These are phyloP conservation scores for Pantherophis vulpinus DNA, from an alignment of 2,797 vertebrate species.

Conservation along the genomic window DNA sequence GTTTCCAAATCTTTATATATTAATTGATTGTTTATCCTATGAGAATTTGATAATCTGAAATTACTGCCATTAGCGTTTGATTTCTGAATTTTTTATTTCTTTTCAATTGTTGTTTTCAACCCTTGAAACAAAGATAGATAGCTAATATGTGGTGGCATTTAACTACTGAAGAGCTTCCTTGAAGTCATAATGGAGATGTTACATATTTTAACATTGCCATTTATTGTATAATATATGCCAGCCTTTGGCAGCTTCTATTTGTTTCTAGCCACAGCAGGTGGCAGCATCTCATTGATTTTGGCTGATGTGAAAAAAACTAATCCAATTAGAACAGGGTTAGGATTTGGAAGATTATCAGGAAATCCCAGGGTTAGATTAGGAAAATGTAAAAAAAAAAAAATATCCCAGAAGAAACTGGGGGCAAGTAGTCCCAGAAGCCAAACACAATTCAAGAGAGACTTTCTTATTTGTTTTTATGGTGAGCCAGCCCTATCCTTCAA, in stretches of 20 bases:
- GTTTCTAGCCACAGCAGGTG: neutral
- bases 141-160: neutral
- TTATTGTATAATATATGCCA: neutral
- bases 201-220: neutral
- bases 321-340: neutral
- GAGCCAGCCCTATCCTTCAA: neutral
- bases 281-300: neutral
- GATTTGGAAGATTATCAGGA: neutral
- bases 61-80: neutral
- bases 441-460: neutral
- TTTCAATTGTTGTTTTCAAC: neutral
- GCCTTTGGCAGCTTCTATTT: neutral
- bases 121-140: neutral
- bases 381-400: neutral
- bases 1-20: neutral
- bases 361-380: neutral
- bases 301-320: neutral
- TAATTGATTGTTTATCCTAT: neutral
- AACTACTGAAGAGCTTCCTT: neutral
- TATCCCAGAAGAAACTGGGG: neutral
- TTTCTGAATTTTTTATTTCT: neutral
- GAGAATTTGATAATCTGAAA: neutral
- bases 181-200: neutral
- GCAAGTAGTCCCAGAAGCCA: neutral
- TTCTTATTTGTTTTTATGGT: neutral